Base-by-base conservation (phyloP, 2,113 vertebrate genomes). In the Limnothrissa miodon region DNA sequence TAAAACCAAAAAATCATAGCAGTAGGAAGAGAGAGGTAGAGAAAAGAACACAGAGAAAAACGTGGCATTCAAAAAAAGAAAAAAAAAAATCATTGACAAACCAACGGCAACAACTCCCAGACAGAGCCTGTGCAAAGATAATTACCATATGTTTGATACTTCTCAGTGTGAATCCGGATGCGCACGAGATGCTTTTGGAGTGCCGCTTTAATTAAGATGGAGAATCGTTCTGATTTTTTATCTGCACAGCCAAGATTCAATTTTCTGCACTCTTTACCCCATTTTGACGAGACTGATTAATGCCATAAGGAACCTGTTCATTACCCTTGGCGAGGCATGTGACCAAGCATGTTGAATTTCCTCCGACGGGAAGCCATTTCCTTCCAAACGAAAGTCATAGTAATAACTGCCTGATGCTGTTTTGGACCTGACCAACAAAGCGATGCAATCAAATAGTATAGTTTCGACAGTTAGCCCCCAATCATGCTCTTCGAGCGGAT, bases 151-250 rank as follows among this genome's bases (percentile, higher is more conserved):
- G 92, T 89, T 91, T 86, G 80, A 74, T 85, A 84, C 7, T 46
- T 78, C 81, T 81, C 85, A 86, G 82, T 87, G 90, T 86, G 89
- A 89, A 86, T 81, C 59, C 80, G 86, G 86, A 84, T 90, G 90
- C 90, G 85, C 84, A 83, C 89, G 90, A 80, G 80, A 88, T 86
- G 84, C 87, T 89, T 90, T 92, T 87, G 59, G 85, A 90, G 82
- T 88, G 89, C 83, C 88, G 87, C 80, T 92, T 90, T 92, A 92
- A 94, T 94, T 93, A 91, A 92, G 89, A 89, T 85, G 86, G 89
- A 91, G 88, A 91, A 93, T 89, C 86, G 83, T 84, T 46, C 78
- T 83, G 81, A 90, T 93, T 92, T 91, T 85, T 93, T 87, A 86
- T 92, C 89, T 86, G 87, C 87, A 88, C 87, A 90, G 87, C 83